phyloP scores from a whole-genome alignment of 2,888 invertebrate genomes.

The Calephelis perditalis region DNA sequence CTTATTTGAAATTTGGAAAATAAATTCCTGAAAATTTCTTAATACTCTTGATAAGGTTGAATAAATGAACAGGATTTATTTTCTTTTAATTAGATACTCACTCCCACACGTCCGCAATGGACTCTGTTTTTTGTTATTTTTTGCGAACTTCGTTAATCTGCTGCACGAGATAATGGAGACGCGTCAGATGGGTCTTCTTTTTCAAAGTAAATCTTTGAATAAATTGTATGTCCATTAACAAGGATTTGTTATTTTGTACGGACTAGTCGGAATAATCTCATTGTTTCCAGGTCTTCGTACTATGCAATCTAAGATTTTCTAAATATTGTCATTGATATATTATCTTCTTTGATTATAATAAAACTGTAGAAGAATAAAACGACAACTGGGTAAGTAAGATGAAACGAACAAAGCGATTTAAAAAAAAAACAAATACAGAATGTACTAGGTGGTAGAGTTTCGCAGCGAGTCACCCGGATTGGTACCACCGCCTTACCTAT shows the following conservation, averaged over 20 bases:
- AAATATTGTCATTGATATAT: too few relatives aligned
- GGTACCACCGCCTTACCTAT: too few relatives aligned
- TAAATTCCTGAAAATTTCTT: background rate
- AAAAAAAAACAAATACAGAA: too few relatives aligned
- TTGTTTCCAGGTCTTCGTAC: too few relatives aligned
- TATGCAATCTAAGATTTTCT: too few relatives aligned
- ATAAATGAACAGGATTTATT: constrained; percentile 1
- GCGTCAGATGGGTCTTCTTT: constrained; percentile 1
- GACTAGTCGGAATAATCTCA: too few relatives aligned
- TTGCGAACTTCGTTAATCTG: constrained; percentile 11
- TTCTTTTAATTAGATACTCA: constrained; percentile 2
- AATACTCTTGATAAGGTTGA: background rate
- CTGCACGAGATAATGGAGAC: constrained; percentile 4
- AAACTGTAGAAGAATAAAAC: too few relatives aligned
- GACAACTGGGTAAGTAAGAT: too few relatives aligned
- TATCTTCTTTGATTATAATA: too few relatives aligned
- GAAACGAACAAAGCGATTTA: too few relatives aligned
- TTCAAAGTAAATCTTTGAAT: constrained; percentile 7
- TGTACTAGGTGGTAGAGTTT: too few relatives aligned
- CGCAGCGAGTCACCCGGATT: too few relatives aligned
- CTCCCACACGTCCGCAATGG: background rate
- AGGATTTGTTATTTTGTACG: background rate
- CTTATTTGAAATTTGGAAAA: background rate
- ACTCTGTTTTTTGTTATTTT: constrained; percentile 6
- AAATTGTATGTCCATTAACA: constrained; percentile 5